Evolutionary conservation across 1,140 invertebrate species (phyloP).

Genomic region (Bombus sylvicola): DNA sequence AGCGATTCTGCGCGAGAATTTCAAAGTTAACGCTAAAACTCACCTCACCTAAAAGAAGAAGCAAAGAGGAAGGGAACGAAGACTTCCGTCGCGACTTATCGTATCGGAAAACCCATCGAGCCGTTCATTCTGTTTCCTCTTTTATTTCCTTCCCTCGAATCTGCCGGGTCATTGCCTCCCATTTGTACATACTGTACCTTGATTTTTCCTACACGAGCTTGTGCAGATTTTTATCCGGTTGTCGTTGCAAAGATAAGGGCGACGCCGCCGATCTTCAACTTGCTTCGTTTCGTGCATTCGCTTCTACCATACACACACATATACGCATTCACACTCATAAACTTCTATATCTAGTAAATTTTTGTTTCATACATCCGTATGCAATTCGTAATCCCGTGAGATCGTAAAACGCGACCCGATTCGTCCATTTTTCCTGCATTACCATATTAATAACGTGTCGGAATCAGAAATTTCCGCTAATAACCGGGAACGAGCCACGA

Average conservation of each 20-base stretch:
- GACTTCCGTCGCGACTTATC: slow-evolving; percentile 73
- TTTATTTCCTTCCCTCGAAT: slow-evolving; percentile 84
- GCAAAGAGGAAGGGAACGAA: slow-evolving; percentile 41
- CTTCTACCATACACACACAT: background rate
- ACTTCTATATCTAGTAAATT: background rate
- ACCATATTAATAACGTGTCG: slow-evolving; percentile 43
- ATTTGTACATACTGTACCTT: slow-evolving; percentile 74
- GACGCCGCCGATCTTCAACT: slow-evolving; percentile 39
- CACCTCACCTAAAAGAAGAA: background rate
- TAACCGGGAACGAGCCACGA: slow-evolving; percentile 4
- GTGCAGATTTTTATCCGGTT: slow-evolving; percentile 65
- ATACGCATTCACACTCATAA: background rate
- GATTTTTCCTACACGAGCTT: slow-evolving; percentile 49
- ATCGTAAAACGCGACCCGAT: background rate
- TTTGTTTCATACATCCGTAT: slow-evolving; percentile 35
- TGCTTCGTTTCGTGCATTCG: background rate
- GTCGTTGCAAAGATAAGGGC: slow-evolving; percentile 41
- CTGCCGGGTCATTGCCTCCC: slow-evolving; percentile 84
- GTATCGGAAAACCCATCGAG: slow-evolving; percentile 76
- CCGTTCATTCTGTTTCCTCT: slow-evolving; percentile 77
- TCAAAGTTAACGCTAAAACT: slow-evolving; percentile 42
- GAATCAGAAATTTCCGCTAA: background rate
- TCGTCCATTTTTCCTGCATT: slow-evolving; percentile 1
- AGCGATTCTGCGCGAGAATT: slow-evolving; percentile 48
- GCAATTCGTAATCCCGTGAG: slow-evolving; percentile 9